Evolutionary conservation across 2,888 invertebrate species (phyloP).

Genomic region (Drosophila nr. perissopoda): DNA sequence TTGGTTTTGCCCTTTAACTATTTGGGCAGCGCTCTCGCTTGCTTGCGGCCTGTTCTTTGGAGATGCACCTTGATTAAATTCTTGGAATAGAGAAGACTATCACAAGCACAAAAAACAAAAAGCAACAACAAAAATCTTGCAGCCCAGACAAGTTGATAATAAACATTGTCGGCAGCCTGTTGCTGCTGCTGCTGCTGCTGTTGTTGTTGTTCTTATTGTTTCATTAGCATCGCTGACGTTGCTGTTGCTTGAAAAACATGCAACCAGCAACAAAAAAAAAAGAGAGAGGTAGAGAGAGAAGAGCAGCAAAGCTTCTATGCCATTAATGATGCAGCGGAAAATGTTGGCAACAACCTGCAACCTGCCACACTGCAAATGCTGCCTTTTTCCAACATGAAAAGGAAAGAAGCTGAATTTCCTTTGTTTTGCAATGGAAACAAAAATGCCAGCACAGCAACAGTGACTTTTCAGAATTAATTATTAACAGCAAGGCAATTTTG

Average conservation of each 20-base stretch:
- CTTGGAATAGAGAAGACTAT: constrained; percentile 59
- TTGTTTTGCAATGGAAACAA: not conserved
- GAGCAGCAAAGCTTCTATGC: not conserved
- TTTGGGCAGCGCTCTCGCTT: constrained; percentile 51
- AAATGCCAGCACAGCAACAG: not conserved
- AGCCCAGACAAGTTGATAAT: constrained; percentile 30
- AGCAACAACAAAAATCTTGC: constrained; percentile 20
- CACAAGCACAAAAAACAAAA: not conserved
- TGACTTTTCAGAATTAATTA: not conserved
- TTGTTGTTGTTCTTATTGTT: constrained; percentile 16
- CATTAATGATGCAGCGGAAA: constrained; percentile 54
- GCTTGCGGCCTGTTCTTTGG: constrained; percentile 50
- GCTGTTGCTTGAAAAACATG: constrained; percentile 9
- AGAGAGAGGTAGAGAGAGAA: no score
- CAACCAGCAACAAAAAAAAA: constrained; percentile 8
- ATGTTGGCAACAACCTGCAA: constrained; percentile 25
- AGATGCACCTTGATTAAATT: constrained; percentile 74
- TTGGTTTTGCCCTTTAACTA: constrained; percentile 74
- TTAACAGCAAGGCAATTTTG: not conserved
- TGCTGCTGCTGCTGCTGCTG: constrained; percentile 17
- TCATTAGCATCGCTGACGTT: constrained; percentile 11
- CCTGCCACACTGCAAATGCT: constrained; percentile 24
- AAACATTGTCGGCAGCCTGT: constrained; percentile 42
- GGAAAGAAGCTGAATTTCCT: constrained; percentile 12
- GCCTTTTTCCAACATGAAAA: constrained; percentile 38